phyloP scores from a whole-genome alignment of 1,140 invertebrate species.

The Bursaphelenchus mucronatus region DNA sequence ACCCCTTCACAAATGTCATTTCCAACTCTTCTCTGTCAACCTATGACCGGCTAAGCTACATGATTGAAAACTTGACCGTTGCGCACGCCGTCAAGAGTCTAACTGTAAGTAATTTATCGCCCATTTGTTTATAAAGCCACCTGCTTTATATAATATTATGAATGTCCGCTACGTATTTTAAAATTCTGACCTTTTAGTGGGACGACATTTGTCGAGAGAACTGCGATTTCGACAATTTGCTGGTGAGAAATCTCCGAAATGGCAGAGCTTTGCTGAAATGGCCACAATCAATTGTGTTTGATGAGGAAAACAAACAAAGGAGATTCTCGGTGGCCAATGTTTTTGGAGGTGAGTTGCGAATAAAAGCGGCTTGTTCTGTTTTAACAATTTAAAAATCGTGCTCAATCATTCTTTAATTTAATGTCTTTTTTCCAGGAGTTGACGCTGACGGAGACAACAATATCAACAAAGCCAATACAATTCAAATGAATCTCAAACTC shows the following conservation, averaged over 20 bases:
- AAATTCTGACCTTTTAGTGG: slow-evolving; percentile 23
- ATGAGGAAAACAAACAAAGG: slow-evolving; percentile 19
- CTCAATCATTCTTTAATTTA: too few relatives aligned
- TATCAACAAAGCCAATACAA: slow-evolving; percentile 9
- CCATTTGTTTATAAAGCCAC: not conserved
- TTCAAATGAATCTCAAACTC: slow-evolving; percentile 26
- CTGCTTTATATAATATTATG: too few relatives aligned
- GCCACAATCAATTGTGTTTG: slow-evolving; percentile 19
- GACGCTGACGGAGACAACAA: slow-evolving; percentile 12
- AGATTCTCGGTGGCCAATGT: slow-evolving; percentile 20
- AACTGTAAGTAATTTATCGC: slow-evolving; percentile 8
- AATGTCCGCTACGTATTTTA: too few relatives aligned
- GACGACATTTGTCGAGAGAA: slow-evolving; percentile 26
- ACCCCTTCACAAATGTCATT: slow-evolving; percentile 23
- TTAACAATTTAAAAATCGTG: not conserved
- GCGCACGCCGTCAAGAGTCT: slow-evolving; percentile 21
- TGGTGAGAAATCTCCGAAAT: slow-evolving; percentile 12
- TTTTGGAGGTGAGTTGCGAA: slow-evolving; percentile 20
- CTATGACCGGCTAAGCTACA: not conserved
- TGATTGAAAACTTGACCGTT: slow-evolving; percentile 23
- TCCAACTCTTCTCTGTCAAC: slow-evolving; percentile 13
- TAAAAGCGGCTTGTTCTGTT: not conserved
- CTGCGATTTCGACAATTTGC: slow-evolving; percentile 11
- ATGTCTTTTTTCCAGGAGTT: slow-evolving; percentile 21
- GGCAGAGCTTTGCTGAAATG: slow-evolving; percentile 16